Base-by-base conservation (phyloP, 2,113 vertebrate genomes). In the Pardalotus punctatus region DNA sequence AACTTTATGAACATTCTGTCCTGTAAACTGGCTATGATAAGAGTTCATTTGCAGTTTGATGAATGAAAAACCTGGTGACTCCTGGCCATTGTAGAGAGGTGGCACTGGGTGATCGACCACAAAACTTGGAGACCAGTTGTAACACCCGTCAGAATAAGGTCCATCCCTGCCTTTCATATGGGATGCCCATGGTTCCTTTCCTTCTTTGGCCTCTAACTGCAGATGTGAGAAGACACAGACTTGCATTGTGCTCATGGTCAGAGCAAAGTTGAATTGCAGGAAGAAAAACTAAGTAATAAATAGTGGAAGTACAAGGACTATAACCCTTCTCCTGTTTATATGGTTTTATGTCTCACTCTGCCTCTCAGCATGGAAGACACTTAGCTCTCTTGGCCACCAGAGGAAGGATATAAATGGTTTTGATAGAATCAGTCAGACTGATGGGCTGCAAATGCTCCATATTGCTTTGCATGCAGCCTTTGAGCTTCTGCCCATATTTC, bases 101-200 rank as follows among this genome's bases (percentile, higher is more conserved):
- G 47, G 28, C 24, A 18, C 33, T 57, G 14, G 28, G 4, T 7
- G 4, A 27, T 7, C 0, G 1, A 27, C 25, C 48, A 19, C 10
- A 53, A 45, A 88, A 7, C 17, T 18, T 66, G 60, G 14, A 36
- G 5, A 66, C 7, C 13, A 18, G 5, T 53, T 40, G 31, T 29
- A 47, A 60, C 9, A 15, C 48, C 29, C 4, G 7, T 70, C 20
- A 73, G 40, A 61, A 38, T 50, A 65, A 70, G 6, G 25, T 71
- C 51, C 22, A 5, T 70, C 65, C 19, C 31, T 85, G 25, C 47
- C 25, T 74, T 81, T 90, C 47, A 24, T 3, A 1, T 35, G 25
- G 51, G 14, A 54, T 72, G 23, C 4, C 33, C 13, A 1, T 21
- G 27, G 23, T 31, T 56, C 10, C 27, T 40, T 50, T 64, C 11